phyloP scores from a whole-genome alignment of 2,797 vertebrate species.

The Chrosomus eos region DNA sequence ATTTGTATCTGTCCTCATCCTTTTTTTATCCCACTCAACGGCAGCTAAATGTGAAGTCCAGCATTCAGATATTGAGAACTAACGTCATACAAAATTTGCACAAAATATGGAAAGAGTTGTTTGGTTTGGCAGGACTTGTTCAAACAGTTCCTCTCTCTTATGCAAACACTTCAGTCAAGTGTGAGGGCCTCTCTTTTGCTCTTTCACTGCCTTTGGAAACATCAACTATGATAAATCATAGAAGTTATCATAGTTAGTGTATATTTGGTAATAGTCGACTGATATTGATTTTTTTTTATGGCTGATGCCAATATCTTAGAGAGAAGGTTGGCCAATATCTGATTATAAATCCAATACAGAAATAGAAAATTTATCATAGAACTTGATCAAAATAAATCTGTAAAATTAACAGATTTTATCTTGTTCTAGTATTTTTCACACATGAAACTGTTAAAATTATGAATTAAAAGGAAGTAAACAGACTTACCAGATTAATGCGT shows the following conservation, averaged over 20 bases:
- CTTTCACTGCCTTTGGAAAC: neutral
- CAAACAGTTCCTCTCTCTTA: conserved; percentile 37
- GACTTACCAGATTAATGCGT: neutral
- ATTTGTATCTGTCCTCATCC: neutral
- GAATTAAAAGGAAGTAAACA: neutral
- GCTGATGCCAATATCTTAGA: neutral
- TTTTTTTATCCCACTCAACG: neutral
- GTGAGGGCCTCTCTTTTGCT: conserved; percentile 38
- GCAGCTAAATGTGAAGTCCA: neutral
- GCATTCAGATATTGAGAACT: neutral
- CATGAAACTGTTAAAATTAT: no score
- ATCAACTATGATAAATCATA: neutral
- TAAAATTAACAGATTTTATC: no score
- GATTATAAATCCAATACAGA: no score
- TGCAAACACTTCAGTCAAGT: conserved; percentile 56
- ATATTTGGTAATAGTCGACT: neutral
- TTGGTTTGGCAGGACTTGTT: conserved; percentile 21
- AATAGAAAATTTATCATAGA: no score
- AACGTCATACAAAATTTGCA: conserved; percentile 9
- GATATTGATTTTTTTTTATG: neutral
- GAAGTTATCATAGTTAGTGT: neutral
- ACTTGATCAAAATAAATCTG: no score
- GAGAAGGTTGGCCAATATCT: no score
- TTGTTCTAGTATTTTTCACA: no score
- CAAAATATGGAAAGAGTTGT: conserved; percentile 29